Evolutionary conservation across 1,140 invertebrate species (phyloP).

Genomic region (Hyposmocoma kahamanoa): DNA sequence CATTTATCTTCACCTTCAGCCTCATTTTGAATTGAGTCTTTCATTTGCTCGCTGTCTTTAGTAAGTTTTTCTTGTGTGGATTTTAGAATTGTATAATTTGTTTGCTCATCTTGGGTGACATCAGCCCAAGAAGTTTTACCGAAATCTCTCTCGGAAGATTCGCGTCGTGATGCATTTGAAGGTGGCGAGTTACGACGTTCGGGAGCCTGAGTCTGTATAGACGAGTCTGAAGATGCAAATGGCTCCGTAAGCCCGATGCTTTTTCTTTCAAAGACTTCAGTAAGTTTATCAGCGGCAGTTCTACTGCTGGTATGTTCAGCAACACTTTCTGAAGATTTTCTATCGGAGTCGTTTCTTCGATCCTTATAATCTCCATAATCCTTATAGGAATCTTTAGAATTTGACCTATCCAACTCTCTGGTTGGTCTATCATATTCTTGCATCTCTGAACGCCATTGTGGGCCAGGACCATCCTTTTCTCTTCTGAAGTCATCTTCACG

Average conservation of each 20-base stretch:
- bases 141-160: conserved; percentile 58
- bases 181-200: conserved; percentile 42
- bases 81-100: conserved; percentile 24
- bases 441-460: conserved; percentile 67
- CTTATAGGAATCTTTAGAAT: conserved; percentile 67
- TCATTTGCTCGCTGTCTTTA: conserved; percentile 34
- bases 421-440: conserved; percentile 62
- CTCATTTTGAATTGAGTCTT: conserved; percentile 26
- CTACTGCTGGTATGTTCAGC: conserved; percentile 50
- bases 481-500: conserved; percentile 63
- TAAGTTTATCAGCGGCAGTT: conserved; percentile 63
- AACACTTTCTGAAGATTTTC: conserved; percentile 47
- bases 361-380: conserved; percentile 60
- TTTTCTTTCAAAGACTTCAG: conserved; percentile 69
- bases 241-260: conserved; percentile 53
- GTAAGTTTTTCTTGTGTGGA: conserved; percentile 30
- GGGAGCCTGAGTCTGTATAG: conserved; percentile 20
- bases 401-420: conserved; percentile 63
- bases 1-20: conserved; percentile 16
- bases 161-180: conserved; percentile 31
- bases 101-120: conserved; percentile 49
- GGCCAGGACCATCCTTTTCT: conserved; percentile 56
- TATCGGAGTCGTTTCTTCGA: conserved; percentile 57
- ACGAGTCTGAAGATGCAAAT: conserved; percentile 38
- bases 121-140: conserved; percentile 62